Base-by-base conservation (phyloP, 2,888 invertebrate genomes). In the Drosophila anceps region DNA sequence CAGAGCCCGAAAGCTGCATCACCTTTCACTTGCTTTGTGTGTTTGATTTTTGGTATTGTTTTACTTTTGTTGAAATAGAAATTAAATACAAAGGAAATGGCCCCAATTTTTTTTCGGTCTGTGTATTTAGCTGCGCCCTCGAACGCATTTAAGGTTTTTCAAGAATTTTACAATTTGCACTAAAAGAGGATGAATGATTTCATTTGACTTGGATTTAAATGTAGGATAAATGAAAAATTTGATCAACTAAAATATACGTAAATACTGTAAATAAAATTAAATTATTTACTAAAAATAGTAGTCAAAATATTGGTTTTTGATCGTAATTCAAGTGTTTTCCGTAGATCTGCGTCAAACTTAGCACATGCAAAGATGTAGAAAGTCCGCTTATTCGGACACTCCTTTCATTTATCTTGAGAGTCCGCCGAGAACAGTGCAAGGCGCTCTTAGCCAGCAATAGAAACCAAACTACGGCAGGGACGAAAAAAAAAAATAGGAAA, bases 1-100 rank as follows among this genome's bases (percentile, higher is more conserved):
- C 39, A 20, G 43, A 31, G 48, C 51, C 59, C 29, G 50, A 48
- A 60, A 64, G 77, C 67, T 78, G 88, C 83, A 81, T 84, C 87
- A 84, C 89, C 84, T 84, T 85, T 82, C 89, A 82, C 77, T 78
- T 69, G 75, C 73, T 81, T 74, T 89, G 84, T 84, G 76, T 89
- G 80, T 85, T 85, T 89, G 84, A 87, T 89, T 89, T 89, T 85
- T 70, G 82, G 88, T 85, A 82, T 86, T 88, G 85, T 86, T 89
- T 85, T 85, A 85, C 84, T 85, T 85, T 87, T 84, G 81, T 86
- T 87, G 75, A 86, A 80, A 80, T 71, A 72, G 84, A 78, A 86
- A 77, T 77, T 70, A 81, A 79, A 76, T 62, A 73, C 69, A 76
- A 81, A 81, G 63, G 44, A 81, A 71, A 65, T 68, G 77, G 57